Base-by-base conservation (phyloP, 2,113 vertebrate genomes). In the Lepisosteus osseus region DNA sequence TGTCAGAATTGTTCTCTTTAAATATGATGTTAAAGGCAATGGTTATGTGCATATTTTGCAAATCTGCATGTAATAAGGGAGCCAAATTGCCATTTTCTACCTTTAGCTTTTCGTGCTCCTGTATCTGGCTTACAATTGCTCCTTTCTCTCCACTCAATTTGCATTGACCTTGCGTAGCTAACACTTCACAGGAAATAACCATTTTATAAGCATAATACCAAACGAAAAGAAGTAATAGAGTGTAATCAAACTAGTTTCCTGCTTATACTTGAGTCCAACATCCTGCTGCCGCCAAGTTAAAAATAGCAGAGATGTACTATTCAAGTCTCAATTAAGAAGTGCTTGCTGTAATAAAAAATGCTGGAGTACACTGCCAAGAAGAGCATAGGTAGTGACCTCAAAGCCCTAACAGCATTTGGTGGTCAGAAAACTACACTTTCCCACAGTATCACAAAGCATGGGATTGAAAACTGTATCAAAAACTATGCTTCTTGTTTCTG, bases 171-270 rank as follows among this genome's bases (percentile, higher is more conserved):
- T 14, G 3, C 43, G 4, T 40, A 11, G 65, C 40, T 40, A 56
- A 47, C 17, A 51, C 57, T 67, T 73, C 67, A 70, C 79, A 82
- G 85, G 86, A 86, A 87, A 78, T 76, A 68, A 65, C 78, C 74
- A 72, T 83, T 81, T 80, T 80, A 41, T 71, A 74, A 72, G 68
- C 76, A 85, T 80, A 83, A 85, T 82, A 76, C 72, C 63, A 17
- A 42, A 40, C 43, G 67, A 69, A 64, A 69, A 41, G 3, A 7
- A 12, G 45, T 64, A n/a, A 70, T 68, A 14, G 62, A 80, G 54
- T 72, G 75, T 82, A 81, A 87, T 85, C 83, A 87, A 86, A 87
- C 80, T 17, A 69, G 81, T 86, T 88, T 86, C 82, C 82, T 87
- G 85, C 84, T 82, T 85, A 3, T n/a, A 54, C 44, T 44, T 7